Percentiles rank a stretch among this genome's conserved stretches.
phyloP scores from a whole-genome alignment of 2,113 vertebrate species.

The Zosterops pallidus region DNA sequence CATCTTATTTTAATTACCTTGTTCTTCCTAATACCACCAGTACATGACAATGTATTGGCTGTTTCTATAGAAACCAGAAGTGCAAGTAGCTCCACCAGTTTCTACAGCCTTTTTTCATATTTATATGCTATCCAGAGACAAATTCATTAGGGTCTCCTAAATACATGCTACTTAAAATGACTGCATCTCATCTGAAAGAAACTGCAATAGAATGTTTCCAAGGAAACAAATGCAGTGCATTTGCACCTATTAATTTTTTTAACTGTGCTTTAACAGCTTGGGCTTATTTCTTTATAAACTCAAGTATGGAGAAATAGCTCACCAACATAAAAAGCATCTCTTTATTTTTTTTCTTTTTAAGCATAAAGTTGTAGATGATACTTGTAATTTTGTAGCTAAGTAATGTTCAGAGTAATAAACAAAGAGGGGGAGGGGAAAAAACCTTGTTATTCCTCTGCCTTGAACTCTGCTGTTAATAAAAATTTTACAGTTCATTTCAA shows the following conservation, averaged over 20 bases:
- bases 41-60: constrained; percentile 36
- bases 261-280: constrained; percentile 61
- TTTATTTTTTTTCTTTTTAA: background rate
- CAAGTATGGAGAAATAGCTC: constrained; percentile 15
- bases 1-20: constrained; percentile 22
- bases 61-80: constrained; percentile 79
- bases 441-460: background rate
- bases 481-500: background rate
- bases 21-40: constrained; percentile 33
- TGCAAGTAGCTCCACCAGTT: constrained; percentile 39
- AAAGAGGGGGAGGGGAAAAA: background rate
- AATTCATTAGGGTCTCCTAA: constrained; percentile 66
- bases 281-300: constrained; percentile 32
- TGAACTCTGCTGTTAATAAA: background rate
- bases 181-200: constrained; percentile 68
- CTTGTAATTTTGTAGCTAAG: background rate
- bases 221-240: constrained; percentile 70
- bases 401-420: background rate
- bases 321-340: background rate
- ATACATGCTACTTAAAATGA: constrained; percentile 71
- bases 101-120: constrained; percentile 57
- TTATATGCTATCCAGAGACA: constrained; percentile 56
- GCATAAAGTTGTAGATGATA: background rate
- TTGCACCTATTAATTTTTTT: constrained; percentile 67
- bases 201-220: constrained; percentile 72